Conservation (phyloP, 2,888 invertebrate genomes). For the Macaria notata region DNA sequence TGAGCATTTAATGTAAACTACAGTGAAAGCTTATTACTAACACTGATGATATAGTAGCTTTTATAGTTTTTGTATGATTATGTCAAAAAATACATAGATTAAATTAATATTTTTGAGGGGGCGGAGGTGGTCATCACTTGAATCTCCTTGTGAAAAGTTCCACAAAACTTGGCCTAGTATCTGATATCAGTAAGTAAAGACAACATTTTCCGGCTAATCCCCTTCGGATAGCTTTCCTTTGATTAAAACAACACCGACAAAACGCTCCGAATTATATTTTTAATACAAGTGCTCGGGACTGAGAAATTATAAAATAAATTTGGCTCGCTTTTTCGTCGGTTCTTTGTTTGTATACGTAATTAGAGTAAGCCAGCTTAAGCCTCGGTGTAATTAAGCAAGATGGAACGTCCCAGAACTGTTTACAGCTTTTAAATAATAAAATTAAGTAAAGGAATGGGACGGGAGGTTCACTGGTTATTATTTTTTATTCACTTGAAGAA, state of each 20-base stretch:
- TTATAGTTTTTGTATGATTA: too few species aligned
- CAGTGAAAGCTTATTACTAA: too few species aligned
- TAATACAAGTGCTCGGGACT: conserved; percentile 54
- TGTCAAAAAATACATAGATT: too few species aligned
- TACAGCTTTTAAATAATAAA: conserved; percentile 33
- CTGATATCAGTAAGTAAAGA: too few species aligned
- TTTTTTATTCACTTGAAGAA: too few species aligned
- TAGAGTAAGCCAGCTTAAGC: conserved; percentile 63
- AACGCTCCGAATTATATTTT: conserved; percentile 62
- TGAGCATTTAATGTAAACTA: too few species aligned
- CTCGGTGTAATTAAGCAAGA: conserved; percentile 73
- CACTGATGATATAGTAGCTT: too few species aligned
- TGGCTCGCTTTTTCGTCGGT: conserved; percentile 56
- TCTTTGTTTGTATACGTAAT: conserved; percentile 75
- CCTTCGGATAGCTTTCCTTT: conserved; percentile 15
- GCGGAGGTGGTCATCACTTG: too few species aligned
- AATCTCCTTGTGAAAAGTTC: too few species aligned
- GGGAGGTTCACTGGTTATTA: conserved; percentile 7
- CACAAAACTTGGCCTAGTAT: too few species aligned
- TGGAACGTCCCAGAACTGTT: conserved; percentile 36
- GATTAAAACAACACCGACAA: conserved; percentile 31
- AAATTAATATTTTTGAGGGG: too few species aligned
- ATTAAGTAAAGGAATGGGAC: conserved; percentile 20
- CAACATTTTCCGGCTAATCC: too few species aligned
- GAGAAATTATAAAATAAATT: conserved; percentile 75